phyloP scores from a whole-genome alignment of 2,888 invertebrate genomes.

The Eulithis prunata region DNA sequence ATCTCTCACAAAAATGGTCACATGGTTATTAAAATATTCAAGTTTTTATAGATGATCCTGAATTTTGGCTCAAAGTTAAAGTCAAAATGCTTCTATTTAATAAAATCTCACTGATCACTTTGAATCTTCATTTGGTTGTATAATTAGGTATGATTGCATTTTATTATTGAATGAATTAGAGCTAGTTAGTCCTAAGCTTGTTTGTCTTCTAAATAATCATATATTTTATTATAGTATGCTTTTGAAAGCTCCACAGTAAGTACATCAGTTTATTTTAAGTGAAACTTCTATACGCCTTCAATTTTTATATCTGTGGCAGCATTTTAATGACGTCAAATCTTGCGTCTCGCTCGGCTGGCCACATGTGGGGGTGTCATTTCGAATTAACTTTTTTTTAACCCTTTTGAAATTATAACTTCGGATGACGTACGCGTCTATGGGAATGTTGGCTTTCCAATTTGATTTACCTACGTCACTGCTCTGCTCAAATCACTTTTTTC shows the following conservation, averaged over 20 bases:
- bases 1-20: no score
- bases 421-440: conserved; percentile 69
- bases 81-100: no score
- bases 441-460: conserved; percentile 52
- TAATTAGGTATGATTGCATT: no score
- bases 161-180: no score
- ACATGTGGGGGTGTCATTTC: conserved; percentile 64
- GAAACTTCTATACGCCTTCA: background rate
- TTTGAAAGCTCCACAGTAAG: no score
- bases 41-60: background rate
- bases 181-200: no score
- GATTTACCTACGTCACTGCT: conserved; percentile 23
- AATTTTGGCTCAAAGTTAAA: no score
- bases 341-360: conserved; percentile 46
- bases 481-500: background rate
- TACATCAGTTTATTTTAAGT: background rate
- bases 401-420: conserved; percentile 75
- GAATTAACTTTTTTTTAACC: conserved; percentile 69
- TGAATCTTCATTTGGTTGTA: no score
- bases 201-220: no score
- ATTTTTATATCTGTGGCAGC: conserved; percentile 10
- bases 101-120: no score
- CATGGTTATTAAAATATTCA: no score
- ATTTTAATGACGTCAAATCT: conserved; percentile 58
- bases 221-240: no score